Evolutionary conservation across 2,113 vertebrate species (phyloP), one percentile per base, ranked within the genome.

Genomic region (Leucoraja erinaceus): DNA sequence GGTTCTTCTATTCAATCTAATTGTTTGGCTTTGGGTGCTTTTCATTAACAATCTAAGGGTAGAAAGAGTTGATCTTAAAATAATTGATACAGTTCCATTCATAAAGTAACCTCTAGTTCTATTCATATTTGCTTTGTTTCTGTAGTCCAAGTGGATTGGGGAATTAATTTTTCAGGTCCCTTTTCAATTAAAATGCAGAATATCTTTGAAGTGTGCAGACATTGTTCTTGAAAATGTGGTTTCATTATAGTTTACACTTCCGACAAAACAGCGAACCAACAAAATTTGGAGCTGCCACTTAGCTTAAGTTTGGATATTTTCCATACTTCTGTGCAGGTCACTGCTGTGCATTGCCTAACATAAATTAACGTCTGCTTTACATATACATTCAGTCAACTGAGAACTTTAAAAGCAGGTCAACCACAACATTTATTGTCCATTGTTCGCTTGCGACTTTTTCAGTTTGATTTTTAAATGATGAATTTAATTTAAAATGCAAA

Each of bases 391-490:
- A 47, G 33, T 91, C 66, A 91, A 72, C 66, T 90, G 28, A 47
- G 38, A 72, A 72, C 66, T 88, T 61, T 59, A 72, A 72, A 72
- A 91, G 33, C 90, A 91, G 68, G 47, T 91, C 54, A 91, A 91
- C 90, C 38, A 88, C 83, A 74, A 91, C 90, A 91, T 91, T 54
- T 54, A 91, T 12, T 91, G 38, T 38, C 88, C 90, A 54, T 54
- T 54, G 12, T 88, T 31, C 28, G 68, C 9, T 72, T 12, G 28
- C 20, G 28, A 54, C 33, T 88, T 47, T 91, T 91, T 91, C 66
- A 91, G 88, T n/a, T 47, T 90, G 8, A 91, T 66, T 72, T 91
- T 91, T 47, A 91, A 91, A 47, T 72, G 7, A 54, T 54, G 16
- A 10, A 68, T 74, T 72, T 16, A 47, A 54, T 22, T 5, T 56